Conservation (phyloP, 2,113 vertebrate species). For the Sphaerodactylus townsendi region DNA sequence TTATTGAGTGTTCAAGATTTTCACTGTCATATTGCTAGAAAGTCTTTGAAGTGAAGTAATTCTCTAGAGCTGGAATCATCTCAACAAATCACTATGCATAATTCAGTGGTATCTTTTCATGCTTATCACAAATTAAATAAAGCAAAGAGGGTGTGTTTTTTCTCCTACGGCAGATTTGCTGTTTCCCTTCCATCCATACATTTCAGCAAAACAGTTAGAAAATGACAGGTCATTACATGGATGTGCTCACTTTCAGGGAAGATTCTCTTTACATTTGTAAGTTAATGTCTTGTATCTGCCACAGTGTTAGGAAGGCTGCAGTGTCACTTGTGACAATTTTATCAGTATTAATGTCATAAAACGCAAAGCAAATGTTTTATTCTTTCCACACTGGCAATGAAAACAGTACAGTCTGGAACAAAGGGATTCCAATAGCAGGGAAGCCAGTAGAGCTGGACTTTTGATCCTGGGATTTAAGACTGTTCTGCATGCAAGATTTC, state of each 20-base stretch:
- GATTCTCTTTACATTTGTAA: conserved; percentile 25
- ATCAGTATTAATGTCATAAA: not conserved
- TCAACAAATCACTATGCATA: conserved; percentile 11
- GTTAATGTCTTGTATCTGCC: conserved; percentile 16
- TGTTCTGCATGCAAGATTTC: not conserved
- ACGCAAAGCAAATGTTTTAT: not conserved
- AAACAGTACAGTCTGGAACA: not conserved
- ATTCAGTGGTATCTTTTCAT: conserved; percentile 24
- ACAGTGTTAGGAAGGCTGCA: not conserved
- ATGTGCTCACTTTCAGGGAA: not conserved
- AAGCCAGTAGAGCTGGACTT: not conserved
- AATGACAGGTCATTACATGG: conserved; percentile 2
- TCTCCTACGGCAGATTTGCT: not conserved
- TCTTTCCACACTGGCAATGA: not conserved
- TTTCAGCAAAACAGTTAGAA: conserved; percentile 21
- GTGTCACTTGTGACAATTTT: not conserved
- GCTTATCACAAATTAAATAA: conserved; percentile 35
- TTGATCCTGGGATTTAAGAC: not conserved
- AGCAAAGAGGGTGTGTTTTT: too few species aligned
- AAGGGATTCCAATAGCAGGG: not conserved
- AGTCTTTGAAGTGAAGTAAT: conserved; percentile 17
- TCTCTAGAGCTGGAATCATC: conserved; percentile 17
- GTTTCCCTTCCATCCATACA: conserved; percentile 9
- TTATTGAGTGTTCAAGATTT: conserved; percentile 16
- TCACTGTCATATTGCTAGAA: conserved; percentile 10